Base-by-base conservation (phyloP, 2,888 invertebrate species). In the Tuta absoluta region DNA sequence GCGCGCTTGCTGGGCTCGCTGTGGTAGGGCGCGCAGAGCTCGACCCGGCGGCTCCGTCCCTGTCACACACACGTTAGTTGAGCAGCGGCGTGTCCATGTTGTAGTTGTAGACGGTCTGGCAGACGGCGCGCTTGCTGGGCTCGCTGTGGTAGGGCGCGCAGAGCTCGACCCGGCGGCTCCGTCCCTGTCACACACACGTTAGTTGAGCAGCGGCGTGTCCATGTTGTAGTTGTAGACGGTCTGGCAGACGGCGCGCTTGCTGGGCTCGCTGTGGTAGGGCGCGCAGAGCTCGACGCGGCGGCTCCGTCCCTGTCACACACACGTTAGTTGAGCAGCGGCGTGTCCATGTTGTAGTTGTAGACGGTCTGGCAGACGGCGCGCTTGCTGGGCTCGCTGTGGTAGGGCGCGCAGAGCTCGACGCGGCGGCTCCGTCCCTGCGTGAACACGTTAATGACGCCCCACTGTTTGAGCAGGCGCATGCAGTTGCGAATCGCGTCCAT, bases 401-500 rank as follows among this genome's bases (percentile, higher is more conserved):
- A 90, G 0, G 82, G 82, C 1, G 81, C 66, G 21, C 76, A 62
- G 1, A 89, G 67, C 5, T 81, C 72, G 0, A 92, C 64, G 38
- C 65, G 72, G n/a, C 92, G 77, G 19, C 80, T 75, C 2, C 77
- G 72, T 33, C 79, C 72, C 11, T 83, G 83, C 7, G 33, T 33
- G 8, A 33, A 82, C 74, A 93, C 79, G 38, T 97, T 95, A 38
- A 98, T 77, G 12, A 97, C 94, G 70, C 95, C 95, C 95, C 96
- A 96, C 74, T 95, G 95, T 70, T 96, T 95, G 48, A 96, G 94
- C 0, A 98, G 85, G 71, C 96, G 95, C 33, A 97, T 84, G 63
- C 97, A 96, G 86, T 97, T 98, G 78, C 95, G 95, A 62, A 98
- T 94, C 0, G 96, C 95, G 82, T 98, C 98, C 10, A 96, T 94